Evolutionary conservation across 92 coral and sea anemone genomes (phyloP).

Genomic region (Micromussa lordhowensis): DNA sequence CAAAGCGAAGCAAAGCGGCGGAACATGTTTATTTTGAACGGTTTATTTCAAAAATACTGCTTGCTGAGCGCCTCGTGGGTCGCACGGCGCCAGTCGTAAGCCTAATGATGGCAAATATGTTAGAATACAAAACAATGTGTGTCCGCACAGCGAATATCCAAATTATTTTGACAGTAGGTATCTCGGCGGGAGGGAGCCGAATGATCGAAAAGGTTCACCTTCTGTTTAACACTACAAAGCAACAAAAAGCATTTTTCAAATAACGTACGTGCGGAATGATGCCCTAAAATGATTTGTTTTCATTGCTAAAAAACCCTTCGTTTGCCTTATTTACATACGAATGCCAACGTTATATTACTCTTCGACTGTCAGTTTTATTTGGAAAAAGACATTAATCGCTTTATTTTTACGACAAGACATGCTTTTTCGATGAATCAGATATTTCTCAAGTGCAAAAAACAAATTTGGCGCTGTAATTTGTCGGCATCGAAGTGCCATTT

Average conservation of each 20-base stretch:
- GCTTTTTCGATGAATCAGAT: background rate
- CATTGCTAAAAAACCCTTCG: background rate
- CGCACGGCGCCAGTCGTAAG: constrained; percentile 41
- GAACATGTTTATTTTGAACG: constrained; percentile 12
- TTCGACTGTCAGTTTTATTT: background rate
- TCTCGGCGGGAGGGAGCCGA: constrained; percentile 3
- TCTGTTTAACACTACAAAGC: background rate
- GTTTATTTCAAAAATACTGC: background rate
- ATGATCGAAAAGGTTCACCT: constrained; percentile 26
- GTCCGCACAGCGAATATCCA: background rate
- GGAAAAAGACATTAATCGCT: background rate
- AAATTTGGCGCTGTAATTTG: background rate
- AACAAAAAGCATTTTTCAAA: constrained; percentile 22
- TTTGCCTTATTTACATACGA: background rate
- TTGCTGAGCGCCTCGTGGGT: constrained; percentile 47
- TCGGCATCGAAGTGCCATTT: background rate
- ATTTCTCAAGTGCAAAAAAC: constrained; percentile 2
- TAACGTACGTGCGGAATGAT: constrained; percentile 35
- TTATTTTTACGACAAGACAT: background rate
- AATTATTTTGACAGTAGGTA: background rate
- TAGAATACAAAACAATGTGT: constrained; percentile 2
- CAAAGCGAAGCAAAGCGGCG: constrained; percentile 35
- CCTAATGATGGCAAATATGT: constrained; percentile 6
- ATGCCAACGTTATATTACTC: background rate
- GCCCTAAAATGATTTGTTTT: constrained; percentile 36